Percentiles rank a stretch among this genome's conserved stretches.
Conservation (phyloP, 2,888 invertebrate genomes). For the Torymus aiolomorphi region DNA sequence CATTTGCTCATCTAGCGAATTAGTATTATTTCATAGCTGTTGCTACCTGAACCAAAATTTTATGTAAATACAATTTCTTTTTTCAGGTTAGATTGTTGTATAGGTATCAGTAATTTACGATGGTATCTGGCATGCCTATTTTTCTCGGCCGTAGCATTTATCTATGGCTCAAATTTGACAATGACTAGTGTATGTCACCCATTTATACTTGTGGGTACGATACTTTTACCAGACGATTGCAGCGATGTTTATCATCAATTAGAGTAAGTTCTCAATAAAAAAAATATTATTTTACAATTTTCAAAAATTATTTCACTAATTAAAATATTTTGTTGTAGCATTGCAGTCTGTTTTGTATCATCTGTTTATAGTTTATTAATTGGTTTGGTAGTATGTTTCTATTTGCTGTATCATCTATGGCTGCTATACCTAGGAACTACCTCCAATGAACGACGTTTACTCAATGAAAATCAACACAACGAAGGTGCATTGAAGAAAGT, state of each 20-base stretch:
- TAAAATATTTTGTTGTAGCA: slow-evolving; percentile 68
- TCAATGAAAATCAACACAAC: slow-evolving; percentile 33
- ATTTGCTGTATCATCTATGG: slow-evolving; percentile 75
- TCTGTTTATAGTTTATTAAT: slow-evolving; percentile 75
- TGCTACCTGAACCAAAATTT: too few species aligned
- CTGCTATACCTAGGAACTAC: slow-evolving; percentile 70
- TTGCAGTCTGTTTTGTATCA: slow-evolving; percentile 76
- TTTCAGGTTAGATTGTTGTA: slow-evolving; percentile 88
- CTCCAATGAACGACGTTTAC: slow-evolving; percentile 65
- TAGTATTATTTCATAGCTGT: too few species aligned
- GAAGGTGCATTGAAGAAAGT: slow-evolving; percentile 34
- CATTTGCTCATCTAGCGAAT: too few species aligned
- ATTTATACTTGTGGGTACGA: slow-evolving; percentile 80
- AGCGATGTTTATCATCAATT: slow-evolving; percentile 88
- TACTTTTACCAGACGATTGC: slow-evolving; percentile 90
- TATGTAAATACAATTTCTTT: not conserved
- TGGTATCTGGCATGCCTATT: slow-evolving; percentile 84
- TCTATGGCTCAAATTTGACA: slow-evolving; percentile 87
- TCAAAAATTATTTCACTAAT: slow-evolving; percentile 12
- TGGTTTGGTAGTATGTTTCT: slow-evolving; percentile 70
- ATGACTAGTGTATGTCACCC: slow-evolving; percentile 93
- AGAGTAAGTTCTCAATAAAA: slow-evolving; percentile 78
- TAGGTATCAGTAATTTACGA: slow-evolving; percentile 86
- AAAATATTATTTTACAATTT: slow-evolving; percentile 16
- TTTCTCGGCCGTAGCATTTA: slow-evolving; percentile 81